A percentile compares a stretch with the other conserved stretches of the same genome.
phyloP scores from a whole-genome alignment of 92 coral and sea anemone genomes.

The Montipora capitata region DNA sequence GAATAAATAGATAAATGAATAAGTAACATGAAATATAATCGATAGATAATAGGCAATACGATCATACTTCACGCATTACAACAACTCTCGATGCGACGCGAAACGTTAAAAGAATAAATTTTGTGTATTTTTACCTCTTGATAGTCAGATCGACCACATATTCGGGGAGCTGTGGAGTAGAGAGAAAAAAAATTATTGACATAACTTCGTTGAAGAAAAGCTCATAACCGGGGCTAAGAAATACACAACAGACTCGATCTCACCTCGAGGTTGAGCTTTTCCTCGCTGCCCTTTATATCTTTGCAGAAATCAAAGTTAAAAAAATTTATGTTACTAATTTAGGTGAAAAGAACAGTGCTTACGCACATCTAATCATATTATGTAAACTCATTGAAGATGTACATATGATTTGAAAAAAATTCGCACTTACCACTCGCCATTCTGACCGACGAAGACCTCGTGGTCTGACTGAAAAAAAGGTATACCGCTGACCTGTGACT shows the following conservation, averaged over 20 bases:
- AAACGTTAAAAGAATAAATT: too few species aligned
- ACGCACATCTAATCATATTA: not conserved
- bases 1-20: too few species aligned
- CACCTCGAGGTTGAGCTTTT: constrained; percentile 10
- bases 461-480: not conserved
- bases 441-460: not conserved
- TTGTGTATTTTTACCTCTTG: too few species aligned
- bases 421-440: not conserved
- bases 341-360: constrained; percentile 14
- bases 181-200: not conserved
- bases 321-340: constrained; percentile 1
- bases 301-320: too few species aligned
- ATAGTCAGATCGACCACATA: constrained; percentile 15
- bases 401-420: not conserved
- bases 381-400: constrained; percentile 8
- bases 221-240: too few species aligned
- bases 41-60: too few species aligned
- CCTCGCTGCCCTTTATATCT: constrained; percentile 12
- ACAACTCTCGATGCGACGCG: too few species aligned
- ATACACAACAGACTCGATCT: constrained; percentile 10
- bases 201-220: not conserved
- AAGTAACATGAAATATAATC: too few species aligned
- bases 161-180: constrained; percentile 30
- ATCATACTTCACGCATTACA: too few species aligned
- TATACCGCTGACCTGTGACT: not conserved